phyloP scores from a whole-genome alignment of 1,140 invertebrate species.

The Drosophila prosaltans region DNA sequence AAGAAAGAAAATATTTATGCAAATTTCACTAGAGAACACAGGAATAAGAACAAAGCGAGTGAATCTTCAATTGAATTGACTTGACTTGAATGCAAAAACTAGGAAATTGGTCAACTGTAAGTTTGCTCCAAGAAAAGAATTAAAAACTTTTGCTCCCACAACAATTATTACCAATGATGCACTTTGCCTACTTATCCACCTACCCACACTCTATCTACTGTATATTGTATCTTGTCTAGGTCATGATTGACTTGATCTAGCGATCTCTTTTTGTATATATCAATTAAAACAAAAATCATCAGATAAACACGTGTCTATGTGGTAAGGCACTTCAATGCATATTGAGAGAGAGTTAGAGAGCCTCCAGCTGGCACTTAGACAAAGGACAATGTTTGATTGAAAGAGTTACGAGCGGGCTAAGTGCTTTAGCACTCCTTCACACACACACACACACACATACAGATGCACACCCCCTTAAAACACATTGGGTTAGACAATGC shows the following conservation, averaged over 20 bases:
- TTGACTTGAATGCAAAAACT: background rate
- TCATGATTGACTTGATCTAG: conserved; percentile 7
- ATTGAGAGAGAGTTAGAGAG: too few relatives aligned
- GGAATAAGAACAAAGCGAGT: conserved; percentile 14
- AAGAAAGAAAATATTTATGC: conserved; percentile 52
- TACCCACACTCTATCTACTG: too few relatives aligned
- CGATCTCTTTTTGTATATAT: conserved; percentile 7
- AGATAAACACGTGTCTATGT: conserved; percentile 32
- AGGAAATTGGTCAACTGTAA: conserved; percentile 13
- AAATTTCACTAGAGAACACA: conserved; percentile 31
- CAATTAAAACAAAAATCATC: conserved; percentile 37
- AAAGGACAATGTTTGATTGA: conserved; percentile 58
- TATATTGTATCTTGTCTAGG: conserved; percentile 5
- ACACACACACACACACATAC: background rate
- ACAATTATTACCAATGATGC: too few relatives aligned
- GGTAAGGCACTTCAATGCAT: background rate
- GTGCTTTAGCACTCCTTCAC: conserved; percentile 41
- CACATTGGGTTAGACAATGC: conserved; percentile 42
- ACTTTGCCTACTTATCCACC: too few relatives aligned
- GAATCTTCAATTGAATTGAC: conserved; percentile 13
- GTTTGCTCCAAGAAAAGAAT: background rate
- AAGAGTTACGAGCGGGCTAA: conserved; percentile 65
- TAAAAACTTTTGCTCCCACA: too few relatives aligned
- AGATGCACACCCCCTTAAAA: background rate
- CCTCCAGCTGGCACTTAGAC: conserved; percentile 50